These are phyloP conservation scores for Grammomys dolichurus DNA, from an alignment of 2,113 vertebrate species.

Conservation along the genomic window DNA sequence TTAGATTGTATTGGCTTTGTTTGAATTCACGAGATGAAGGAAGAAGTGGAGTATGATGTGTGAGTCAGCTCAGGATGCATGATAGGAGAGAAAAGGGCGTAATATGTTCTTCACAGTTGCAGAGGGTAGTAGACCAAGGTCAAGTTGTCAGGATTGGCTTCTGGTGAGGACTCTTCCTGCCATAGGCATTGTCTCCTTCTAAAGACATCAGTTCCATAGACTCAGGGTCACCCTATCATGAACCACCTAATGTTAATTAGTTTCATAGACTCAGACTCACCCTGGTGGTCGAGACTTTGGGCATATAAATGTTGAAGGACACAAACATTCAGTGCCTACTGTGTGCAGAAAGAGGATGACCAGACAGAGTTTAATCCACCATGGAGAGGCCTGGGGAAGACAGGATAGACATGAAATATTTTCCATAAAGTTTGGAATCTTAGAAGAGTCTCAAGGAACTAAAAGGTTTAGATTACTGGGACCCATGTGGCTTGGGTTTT, in stretches of 20 bases:
- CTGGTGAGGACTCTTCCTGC: background rate
- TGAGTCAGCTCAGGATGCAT: background rate
- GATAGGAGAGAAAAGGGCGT: background rate
- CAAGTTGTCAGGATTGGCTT: background rate
- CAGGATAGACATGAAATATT: background rate
- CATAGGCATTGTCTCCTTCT: background rate
- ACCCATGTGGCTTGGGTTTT: background rate
- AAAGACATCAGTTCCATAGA: background rate
- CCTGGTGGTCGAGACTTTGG: background rate
- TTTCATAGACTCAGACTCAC: background rate
- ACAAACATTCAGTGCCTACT: background rate
- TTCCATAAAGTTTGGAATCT: background rate
- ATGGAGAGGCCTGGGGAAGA: background rate
- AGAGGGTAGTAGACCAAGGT: background rate
- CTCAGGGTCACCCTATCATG: background rate
- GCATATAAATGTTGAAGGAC: background rate
- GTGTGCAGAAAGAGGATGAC: background rate
- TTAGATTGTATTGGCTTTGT: background rate
- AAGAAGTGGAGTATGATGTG: background rate
- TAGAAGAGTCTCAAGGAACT: background rate
- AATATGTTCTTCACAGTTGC: background rate
- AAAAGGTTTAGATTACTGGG: background rate
- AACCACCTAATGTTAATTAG: slow-evolving; percentile 7
- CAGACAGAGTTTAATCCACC: background rate
- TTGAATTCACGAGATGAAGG: background rate